Percentiles rank a stretch among this genome's conserved stretches.
Conservation (phyloP, 35 echinoderm and acorn worm genomes). For the Ophiothrix spiculata region DNA sequence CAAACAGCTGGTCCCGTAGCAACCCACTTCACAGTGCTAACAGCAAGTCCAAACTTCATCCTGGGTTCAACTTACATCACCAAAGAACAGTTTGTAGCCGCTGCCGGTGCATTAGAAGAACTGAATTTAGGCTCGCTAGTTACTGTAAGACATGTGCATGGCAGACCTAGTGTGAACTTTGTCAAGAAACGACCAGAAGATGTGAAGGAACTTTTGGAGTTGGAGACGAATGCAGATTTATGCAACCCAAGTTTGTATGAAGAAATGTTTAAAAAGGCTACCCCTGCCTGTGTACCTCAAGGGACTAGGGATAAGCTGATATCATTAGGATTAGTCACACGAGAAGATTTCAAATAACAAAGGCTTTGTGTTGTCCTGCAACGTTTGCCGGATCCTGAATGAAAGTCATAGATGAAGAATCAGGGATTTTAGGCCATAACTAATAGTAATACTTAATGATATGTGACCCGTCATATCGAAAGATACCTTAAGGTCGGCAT, state of each 20-base stretch:
- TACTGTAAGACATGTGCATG: not conserved
- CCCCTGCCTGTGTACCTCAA: not conserved
- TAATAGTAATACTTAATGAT: no score
- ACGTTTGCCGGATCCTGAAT: no score
- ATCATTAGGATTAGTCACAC: not conserved
- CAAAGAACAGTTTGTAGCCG: conserved; percentile 3
- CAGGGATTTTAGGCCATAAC: no score
- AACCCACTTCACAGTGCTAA: not conserved
- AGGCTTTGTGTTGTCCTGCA: no score
- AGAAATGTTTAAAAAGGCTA: not conserved
- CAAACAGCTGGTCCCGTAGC: not conserved
- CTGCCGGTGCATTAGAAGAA: not conserved
- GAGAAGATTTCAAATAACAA: not conserved
- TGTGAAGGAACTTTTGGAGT: not conserved
- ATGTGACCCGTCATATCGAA: no score
- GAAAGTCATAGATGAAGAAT: no score
- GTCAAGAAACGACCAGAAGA: not conserved
- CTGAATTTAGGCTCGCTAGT: not conserved
- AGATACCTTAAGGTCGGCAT: no score
- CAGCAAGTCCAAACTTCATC: not conserved
- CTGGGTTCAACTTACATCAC: not conserved
- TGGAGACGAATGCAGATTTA: not conserved
- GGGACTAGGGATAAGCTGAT: not conserved
- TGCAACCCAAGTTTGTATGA: not conserved
- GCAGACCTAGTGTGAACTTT: not conserved